A percentile compares a stretch with the other conserved stretches of the same genome.
Evolutionary conservation across 2,888 invertebrate species (phyloP).

Genomic region (Teleogryllus oceanicus): DNA sequence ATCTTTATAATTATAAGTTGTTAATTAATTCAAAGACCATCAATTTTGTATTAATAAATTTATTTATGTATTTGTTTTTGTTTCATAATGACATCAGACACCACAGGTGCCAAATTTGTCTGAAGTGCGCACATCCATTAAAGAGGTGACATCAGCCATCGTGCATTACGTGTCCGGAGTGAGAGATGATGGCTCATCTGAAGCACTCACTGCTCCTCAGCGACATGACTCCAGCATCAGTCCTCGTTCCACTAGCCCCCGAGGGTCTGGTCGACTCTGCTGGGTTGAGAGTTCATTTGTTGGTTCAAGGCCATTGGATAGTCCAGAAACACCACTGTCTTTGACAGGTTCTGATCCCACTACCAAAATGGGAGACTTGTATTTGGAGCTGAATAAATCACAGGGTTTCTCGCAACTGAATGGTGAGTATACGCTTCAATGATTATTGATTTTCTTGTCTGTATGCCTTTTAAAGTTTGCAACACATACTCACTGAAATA

Average conservation of each 20-base stretch:
- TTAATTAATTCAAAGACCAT: too few species aligned
- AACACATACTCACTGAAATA: too few species aligned
- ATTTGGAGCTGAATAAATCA: slow-evolving; percentile 40
- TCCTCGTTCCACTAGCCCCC: slow-evolving; percentile 44
- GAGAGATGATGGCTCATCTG: slow-evolving; percentile 48
- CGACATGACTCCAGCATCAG: slow-evolving; percentile 42
- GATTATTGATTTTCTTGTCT: neutral
- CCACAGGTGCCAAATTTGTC: slow-evolving; percentile 51
- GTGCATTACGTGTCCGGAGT: slow-evolving; percentile 76
- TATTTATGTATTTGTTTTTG: neutral
- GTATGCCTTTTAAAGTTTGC: neutral
- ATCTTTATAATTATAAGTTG: too few species aligned
- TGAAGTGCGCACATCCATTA: slow-evolving; percentile 79
- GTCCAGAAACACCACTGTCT: slow-evolving; percentile 73
- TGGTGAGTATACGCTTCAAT: slow-evolving; percentile 37
- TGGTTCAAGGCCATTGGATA: slow-evolving; percentile 78
- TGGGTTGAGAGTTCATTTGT: slow-evolving; percentile 93
- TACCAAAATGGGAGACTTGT: slow-evolving; percentile 36
- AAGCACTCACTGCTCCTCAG: slow-evolving; percentile 34
- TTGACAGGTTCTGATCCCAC: slow-evolving; percentile 37
- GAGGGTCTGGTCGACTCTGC: slow-evolving; percentile 66
- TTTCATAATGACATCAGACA: slow-evolving; percentile 23
- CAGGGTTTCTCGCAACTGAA: slow-evolving; percentile 36
- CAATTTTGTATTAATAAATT: too few species aligned
- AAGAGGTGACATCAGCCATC: slow-evolving; percentile 88